Evolutionary conservation across 2,797 vertebrate genomes (phyloP).

Genomic region (Argentina silus): DNA sequence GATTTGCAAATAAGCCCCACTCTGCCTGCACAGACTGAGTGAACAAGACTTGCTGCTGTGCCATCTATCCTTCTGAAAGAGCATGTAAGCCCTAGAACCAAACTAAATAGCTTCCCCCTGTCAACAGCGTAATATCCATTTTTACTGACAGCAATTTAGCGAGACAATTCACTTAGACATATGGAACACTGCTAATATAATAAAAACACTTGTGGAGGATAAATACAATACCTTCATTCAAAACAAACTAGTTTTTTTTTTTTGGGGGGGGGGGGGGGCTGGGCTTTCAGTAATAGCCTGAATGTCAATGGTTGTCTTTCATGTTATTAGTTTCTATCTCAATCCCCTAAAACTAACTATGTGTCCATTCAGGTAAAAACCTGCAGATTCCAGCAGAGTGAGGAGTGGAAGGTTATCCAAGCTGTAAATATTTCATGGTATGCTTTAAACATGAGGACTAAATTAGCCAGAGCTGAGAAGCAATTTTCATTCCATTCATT

Average conservation of each 20-base stretch:
- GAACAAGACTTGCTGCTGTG: constrained; percentile 11
- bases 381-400: constrained; percentile 31
- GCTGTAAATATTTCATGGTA: constrained; percentile 51
- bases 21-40: not conserved
- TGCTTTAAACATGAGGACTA: constrained; percentile 47
- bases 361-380: constrained; percentile 12
- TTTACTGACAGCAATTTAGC: not conserved
- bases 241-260: not conserved
- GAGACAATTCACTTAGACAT: not conserved
- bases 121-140: not conserved
- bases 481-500: constrained; percentile 40
- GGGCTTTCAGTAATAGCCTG: not conserved
- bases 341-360: not conserved
- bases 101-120: not conserved
- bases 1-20: constrained; percentile 4
- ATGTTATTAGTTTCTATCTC: not conserved
- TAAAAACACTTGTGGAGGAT: not conserved
- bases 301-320: not conserved
- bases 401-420: constrained; percentile 44
- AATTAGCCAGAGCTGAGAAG: constrained; percentile 43
- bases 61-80: not conserved
- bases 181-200: not conserved
- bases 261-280: not conserved
- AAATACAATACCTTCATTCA: not conserved
- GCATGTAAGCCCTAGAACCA: not conserved